phyloP scores from a whole-genome alignment of 2,797 vertebrate species.

The Choloepus didactylus region DNA sequence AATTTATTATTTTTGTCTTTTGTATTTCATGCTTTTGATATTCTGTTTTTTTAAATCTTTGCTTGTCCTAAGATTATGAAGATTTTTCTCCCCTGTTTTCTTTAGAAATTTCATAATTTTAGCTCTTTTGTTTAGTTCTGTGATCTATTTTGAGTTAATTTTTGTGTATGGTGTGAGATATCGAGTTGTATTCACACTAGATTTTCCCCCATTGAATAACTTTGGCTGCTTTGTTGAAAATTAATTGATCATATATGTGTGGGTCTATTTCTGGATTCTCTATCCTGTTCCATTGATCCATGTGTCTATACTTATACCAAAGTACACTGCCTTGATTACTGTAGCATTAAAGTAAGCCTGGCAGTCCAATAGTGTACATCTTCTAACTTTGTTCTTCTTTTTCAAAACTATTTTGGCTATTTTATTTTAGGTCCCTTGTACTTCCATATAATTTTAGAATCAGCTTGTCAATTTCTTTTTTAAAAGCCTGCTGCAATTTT shows the following conservation, averaged over 20 bases:
- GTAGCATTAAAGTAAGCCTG: neutral
- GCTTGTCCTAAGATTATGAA: neutral
- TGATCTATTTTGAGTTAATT: neutral
- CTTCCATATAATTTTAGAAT: neutral
- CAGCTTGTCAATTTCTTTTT: neutral
- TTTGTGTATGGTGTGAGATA: neutral
- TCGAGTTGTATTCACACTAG: neutral
- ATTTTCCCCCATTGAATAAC: neutral
- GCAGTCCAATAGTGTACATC: neutral
- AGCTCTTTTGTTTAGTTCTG: constrained; percentile 1
- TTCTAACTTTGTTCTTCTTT: constrained; percentile 7
- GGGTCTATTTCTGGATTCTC: neutral
- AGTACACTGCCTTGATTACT: neutral
- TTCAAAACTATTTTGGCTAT: neutral
- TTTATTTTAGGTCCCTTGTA: neutral
- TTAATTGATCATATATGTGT: neutral
- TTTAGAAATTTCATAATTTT: constrained; percentile 43
- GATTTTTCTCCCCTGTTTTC: neutral
- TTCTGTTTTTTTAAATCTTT: neutral
- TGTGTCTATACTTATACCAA: neutral
- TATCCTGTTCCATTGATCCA: neutral
- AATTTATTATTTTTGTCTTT: neutral
- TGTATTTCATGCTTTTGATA: neutral
- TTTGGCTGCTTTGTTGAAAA: neutral
- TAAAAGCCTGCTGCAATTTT: neutral